phyloP scores from a whole-genome alignment of 2,113 vertebrate species.

The Puntigrus tetrazona region DNA sequence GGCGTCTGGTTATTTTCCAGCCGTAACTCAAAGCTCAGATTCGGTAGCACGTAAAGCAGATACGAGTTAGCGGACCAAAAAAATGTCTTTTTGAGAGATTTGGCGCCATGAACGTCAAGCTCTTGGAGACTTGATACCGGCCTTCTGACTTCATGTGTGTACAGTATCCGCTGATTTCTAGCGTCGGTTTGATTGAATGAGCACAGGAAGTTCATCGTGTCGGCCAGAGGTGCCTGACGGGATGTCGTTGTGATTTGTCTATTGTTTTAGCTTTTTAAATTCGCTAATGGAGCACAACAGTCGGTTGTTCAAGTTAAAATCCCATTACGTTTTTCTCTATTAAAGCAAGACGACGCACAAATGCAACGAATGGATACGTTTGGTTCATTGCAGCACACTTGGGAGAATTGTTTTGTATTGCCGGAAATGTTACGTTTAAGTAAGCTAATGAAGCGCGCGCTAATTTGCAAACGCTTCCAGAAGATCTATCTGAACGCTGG shows the following conservation, averaged over 20 bases:
- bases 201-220: conserved; percentile 12
- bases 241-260: background rate
- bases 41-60: background rate
- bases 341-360: background rate
- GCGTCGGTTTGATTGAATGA: background rate
- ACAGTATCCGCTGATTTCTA: background rate
- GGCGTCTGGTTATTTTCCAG: background rate
- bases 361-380: background rate
- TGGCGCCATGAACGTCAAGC: background rate
- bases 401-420: background rate
- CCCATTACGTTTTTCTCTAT: background rate
- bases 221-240: background rate
- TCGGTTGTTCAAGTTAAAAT: background rate
- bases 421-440: background rate
- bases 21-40: background rate
- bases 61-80: background rate
- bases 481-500: background rate
- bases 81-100: background rate
- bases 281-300: background rate
- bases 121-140: too few species aligned
- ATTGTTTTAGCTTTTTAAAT: background rate
- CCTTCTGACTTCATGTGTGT: too few species aligned
- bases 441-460: background rate
- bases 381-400: background rate
- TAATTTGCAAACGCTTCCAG: background rate